phyloP scores from a whole-genome alignment of 2,797 vertebrate species.

The Leptoclinus maculatus region DNA sequence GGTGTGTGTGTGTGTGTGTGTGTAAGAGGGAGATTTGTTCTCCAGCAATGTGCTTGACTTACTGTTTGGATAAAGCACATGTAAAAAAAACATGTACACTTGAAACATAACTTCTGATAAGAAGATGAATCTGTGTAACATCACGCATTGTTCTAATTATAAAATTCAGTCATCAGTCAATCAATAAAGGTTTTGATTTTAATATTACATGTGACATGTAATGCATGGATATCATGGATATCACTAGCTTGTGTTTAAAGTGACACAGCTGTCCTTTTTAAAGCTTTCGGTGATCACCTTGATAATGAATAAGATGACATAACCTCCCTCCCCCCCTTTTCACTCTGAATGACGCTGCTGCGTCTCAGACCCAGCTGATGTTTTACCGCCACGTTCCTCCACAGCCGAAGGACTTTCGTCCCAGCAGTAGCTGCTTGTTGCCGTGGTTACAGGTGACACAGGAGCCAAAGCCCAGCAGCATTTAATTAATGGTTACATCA shows the following conservation, averaged over 20 bases:
- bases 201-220: background rate
- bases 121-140: background rate
- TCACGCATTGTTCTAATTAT: too few relatives aligned
- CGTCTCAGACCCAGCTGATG: background rate
- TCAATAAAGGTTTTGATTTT: background rate
- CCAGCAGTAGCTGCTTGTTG: conserved; percentile 41
- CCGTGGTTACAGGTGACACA: conserved; percentile 48
- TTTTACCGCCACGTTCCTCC: conserved; percentile 13
- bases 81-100: background rate
- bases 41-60: background rate
- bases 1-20: conserved; percentile 26
- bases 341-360: conserved; percentile 1
- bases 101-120: background rate
- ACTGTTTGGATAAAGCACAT: background rate
- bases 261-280: background rate
- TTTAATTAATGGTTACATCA: conserved; percentile 24
- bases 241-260: background rate
- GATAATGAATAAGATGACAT: background rate
- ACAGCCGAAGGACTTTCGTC: conserved; percentile 26
- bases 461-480: conserved; percentile 20
- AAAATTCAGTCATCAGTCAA: background rate
- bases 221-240: too few relatives aligned
- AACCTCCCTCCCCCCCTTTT: background rate
- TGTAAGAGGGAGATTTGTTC: conserved; percentile 34
- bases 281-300: background rate